A percentile compares a stretch with the other conserved stretches of the same genome.
These are phyloP conservation scores for Dendrocopos noguchii DNA, from an alignment of 2,113 vertebrate genomes.

Conservation along the genomic window DNA sequence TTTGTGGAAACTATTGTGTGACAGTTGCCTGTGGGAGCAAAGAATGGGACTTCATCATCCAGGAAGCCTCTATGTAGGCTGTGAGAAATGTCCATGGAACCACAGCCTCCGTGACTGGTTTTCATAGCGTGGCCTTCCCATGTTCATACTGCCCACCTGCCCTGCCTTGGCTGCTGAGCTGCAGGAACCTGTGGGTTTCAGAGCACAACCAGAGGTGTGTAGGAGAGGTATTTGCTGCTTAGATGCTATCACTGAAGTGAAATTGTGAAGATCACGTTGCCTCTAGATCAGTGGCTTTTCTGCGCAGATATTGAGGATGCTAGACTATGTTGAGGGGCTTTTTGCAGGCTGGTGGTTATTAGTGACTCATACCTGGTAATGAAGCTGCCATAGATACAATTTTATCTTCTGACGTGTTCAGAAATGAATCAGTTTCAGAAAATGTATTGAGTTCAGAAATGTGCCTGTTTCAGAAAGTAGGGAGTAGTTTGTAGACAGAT, in stretches of 20 bases:
- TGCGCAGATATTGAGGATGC: not conserved
- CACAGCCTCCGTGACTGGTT: not conserved
- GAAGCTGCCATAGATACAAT: not conserved
- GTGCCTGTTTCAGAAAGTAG: not conserved
- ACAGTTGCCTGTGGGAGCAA: constrained; percentile 8
- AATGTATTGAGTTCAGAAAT: not conserved
- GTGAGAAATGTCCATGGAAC: not conserved
- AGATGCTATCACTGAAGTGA: not conserved
- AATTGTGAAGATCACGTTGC: not conserved
- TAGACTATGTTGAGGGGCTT: not conserved
- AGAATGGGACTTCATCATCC: not conserved
- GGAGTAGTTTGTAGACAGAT: not conserved
- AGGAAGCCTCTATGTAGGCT: not conserved
- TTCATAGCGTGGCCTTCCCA: accelerated
- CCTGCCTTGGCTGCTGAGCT: not conserved
- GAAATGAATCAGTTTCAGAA: not conserved
- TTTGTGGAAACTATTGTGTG: constrained; percentile 20
- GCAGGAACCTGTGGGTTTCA: not conserved
- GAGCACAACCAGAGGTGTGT: not conserved
- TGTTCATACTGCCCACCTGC: not conserved
- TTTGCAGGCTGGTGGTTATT: not conserved
- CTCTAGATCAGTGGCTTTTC: not conserved
- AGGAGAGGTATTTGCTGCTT: not conserved
- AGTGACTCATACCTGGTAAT: constrained; percentile 27
- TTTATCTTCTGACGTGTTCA: not conserved